A percentile compares a stretch with the other conserved stretches of the same genome.
Evolutionary conservation across 2,888 invertebrate genomes (phyloP).

Genomic region (Odontocerum albicorne): DNA sequence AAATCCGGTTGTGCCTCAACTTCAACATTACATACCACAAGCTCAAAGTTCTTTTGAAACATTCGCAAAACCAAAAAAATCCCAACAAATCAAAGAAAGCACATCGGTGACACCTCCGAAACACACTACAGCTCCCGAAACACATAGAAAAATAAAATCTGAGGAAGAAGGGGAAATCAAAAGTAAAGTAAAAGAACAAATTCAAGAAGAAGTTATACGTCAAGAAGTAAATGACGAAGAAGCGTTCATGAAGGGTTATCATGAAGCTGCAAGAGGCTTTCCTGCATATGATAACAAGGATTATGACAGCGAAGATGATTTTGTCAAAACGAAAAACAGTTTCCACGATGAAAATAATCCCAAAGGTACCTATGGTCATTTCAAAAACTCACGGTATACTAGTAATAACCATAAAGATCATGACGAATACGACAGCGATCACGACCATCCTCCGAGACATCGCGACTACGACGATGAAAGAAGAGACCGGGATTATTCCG

Average conservation of each 20-base stretch:
- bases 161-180: constrained; percentile 43
- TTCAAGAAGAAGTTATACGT: constrained; percentile 44
- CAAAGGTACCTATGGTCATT: constrained; percentile 15
- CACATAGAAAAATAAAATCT: too few relatives aligned
- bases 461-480: constrained; percentile 44
- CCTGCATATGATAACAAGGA: constrained; percentile 45
- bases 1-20: constrained; percentile 54
- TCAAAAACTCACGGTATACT: constrained; percentile 2
- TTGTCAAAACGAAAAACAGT: constrained; percentile 14
- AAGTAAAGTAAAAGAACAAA: constrained; percentile 44
- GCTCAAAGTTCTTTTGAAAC: constrained; percentile 39
- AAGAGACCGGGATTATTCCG: constrained; percentile 16
- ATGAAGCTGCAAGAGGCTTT: constrained; percentile 51
- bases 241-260: constrained; percentile 53
- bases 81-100: too few relatives aligned
- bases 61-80: constrained; percentile 19
- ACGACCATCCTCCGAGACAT: constrained; percentile 45
- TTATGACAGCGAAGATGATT: constrained; percentile 39
- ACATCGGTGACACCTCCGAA: background rate
- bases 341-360: constrained; percentile 21
- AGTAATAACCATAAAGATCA: constrained; percentile 19
- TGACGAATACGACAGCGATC: constrained; percentile 40
- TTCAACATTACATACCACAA: constrained; percentile 53
- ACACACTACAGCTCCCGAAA: background rate
- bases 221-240: constrained; percentile 52